Evolutionary conservation across 2,888 invertebrate species (phyloP), one percentile per base, ranked within the genome.

Genomic region (Eurois occulta): DNA sequence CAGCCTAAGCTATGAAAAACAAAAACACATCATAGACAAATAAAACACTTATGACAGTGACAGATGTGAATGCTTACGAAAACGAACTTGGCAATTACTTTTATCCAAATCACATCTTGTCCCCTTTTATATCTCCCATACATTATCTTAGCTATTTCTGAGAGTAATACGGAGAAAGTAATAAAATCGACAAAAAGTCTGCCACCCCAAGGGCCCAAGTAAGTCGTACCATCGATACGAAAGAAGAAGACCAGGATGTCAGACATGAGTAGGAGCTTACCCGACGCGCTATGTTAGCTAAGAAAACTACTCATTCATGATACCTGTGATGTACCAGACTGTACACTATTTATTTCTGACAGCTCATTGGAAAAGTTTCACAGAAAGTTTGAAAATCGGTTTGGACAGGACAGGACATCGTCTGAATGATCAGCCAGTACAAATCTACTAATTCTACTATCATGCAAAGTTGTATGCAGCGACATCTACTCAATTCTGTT

Each of bases 401-500:
- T 52, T 52, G 3, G 24, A 0, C 48, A n/a, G n/a, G n/a, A 3
- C 52, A n/a, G 52, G 52, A n/a, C 52, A 11, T 4, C 24, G n/a
- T 10, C 55, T 55, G 13, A 55, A 5, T 1, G 11, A n/a, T 55
- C 4, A n/a, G 52, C 7, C 24, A 24, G 24, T n/a, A 24, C 55
- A 55, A n/a, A n/a, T n/a, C 24, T 55, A 55, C 11, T 11, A 55
- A n/a, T 13, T n/a, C 24, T 55, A 55, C 11, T 11, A 55, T 13
- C 55, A n/a, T 5, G 11, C 11, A n/a, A 55, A n/a, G 55, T 55
- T 28, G 13, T 28, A 68, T 13, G 1, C 58, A 74, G 81, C 48
- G 81, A 32, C 78, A 78, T 78, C 78, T 78, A 74, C 6, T 28
- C 0, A 18, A 18, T 72, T 52, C 1, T 13, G 10, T 18, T 28